Conservation (phyloP, 2,113 vertebrate species). For the Thamnaconus septentrionalis region DNA sequence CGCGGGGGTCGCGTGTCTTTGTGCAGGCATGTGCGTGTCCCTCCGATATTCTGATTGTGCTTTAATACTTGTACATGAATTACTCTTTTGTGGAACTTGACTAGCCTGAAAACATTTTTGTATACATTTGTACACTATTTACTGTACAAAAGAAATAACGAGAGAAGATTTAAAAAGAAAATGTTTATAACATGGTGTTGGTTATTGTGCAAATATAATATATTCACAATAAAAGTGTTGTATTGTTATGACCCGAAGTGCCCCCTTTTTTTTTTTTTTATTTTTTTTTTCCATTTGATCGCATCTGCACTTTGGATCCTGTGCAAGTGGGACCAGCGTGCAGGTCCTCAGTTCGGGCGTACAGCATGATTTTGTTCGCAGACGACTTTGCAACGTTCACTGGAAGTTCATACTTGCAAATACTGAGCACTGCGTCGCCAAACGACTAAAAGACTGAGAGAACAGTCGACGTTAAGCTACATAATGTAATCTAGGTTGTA, state of each 20-base stretch:
- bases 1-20: constrained; percentile 58
- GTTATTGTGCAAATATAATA: constrained; percentile 96
- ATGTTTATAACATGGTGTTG: constrained; percentile 96
- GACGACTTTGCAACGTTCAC: too few species aligned
- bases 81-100: constrained; percentile 96
- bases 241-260: constrained; percentile 79
- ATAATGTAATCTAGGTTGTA: too few species aligned
- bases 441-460: too few species aligned
- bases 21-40: constrained; percentile 69
- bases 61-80: constrained; percentile 80
- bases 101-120: constrained; percentile 91
- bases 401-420: too few species aligned
- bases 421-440: too few species aligned
- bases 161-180: constrained; percentile 67
- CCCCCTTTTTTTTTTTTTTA: background rate
- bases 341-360: too few species aligned
- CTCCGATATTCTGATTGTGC: constrained; percentile 84
- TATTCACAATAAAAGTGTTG: constrained; percentile 98
- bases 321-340: too few species aligned
- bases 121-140: constrained; percentile 99
- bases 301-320: too few species aligned
- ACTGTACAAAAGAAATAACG: constrained; percentile 78
- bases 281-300: background rate
- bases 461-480: too few species aligned
- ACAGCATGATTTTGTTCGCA: too few species aligned